Evolutionary conservation across 2,113 vertebrate genomes (phyloP), one percentile per base, ranked within the genome.

Genomic region (Lathamus discolor): DNA sequence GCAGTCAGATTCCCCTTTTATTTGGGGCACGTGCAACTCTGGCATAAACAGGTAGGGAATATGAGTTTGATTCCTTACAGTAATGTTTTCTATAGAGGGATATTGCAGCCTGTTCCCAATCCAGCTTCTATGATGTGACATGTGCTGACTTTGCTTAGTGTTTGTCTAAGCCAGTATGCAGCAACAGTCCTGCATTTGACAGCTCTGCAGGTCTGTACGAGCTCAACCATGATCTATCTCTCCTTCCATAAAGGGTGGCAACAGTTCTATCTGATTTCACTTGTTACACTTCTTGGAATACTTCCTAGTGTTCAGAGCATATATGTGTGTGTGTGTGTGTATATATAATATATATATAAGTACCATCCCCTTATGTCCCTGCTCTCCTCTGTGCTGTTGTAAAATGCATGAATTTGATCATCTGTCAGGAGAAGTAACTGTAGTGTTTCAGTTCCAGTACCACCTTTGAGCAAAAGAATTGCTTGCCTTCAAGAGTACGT

Each of bases 81-180:
- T 29, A 31, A 2, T 15, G 12, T 72, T 84, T 33, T 68, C 31
- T 49, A 7, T 17, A 24, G 57, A n/a, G 4, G 3, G 68, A 6
- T 59, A 23, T 3, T 76, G 52, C 75, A 90, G 37, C 59, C 14
- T n/a, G 4, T 27, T 69, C 28, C 29, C n/a, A 79, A 1, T 33
- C 16, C 51, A 29, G 24, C 67, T 59, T 67, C 0, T 0, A 1
- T 85, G 63, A 48, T 16, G 73, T 73, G 25, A 5, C 7, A 1
- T 4, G 31, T 46, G 28, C 31, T 92, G 87, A 27, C 29, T 72
- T 68, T n/a, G 54, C 57, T 59, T 59, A 59, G 33, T 23, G 33
- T 35, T 35, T 59, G 22, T 59, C 33, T n/a, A 35, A 59, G 33
- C 33, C 33, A 59, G 12, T 35, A 9, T n/a, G 57, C 57, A 79